phyloP scores from a whole-genome alignment of 2,888 invertebrate genomes.

The Hydrotaea diabolus region DNA sequence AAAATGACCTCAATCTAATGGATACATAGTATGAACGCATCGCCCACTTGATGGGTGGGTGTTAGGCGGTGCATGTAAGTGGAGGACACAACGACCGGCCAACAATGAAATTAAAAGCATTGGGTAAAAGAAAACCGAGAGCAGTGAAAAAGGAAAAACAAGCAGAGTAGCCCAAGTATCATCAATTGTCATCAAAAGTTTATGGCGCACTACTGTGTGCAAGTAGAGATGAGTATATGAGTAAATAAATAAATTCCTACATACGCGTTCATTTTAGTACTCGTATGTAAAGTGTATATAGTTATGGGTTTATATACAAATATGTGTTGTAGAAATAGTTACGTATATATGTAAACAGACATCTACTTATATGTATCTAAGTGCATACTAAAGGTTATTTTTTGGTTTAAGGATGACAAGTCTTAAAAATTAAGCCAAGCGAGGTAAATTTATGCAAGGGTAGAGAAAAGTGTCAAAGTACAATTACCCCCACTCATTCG shows the following conservation, averaged over 20 bases:
- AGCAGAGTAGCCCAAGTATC: constrained; percentile 50
- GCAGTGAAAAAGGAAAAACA: background rate
- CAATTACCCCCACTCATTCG: no score
- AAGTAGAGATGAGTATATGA: background rate
- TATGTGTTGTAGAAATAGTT: no score
- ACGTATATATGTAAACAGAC: no score
- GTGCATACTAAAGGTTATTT: no score
- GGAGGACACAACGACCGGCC: background rate
- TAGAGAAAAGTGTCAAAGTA: no score
- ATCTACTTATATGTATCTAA: no score
- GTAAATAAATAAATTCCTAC: background rate
- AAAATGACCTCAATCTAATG: constrained; percentile 59
- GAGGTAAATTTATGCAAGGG: no score
- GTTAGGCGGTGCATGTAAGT: background rate
- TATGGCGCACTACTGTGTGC: background rate
- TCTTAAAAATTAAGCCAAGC: no score
- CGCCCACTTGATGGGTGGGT: background rate
- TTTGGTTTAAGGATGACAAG: no score
- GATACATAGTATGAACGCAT: constrained; percentile 14
- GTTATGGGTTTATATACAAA: no score
- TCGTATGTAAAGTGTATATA: background rate
- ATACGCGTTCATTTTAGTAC: background rate
- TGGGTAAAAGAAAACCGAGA: background rate
- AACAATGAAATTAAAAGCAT: constrained; percentile 36
- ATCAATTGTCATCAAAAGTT: constrained; percentile 33